These are phyloP conservation scores for Palaemon carinicauda DNA, from an alignment of 1,140 invertebrate species.

Conservation along the genomic window DNA sequence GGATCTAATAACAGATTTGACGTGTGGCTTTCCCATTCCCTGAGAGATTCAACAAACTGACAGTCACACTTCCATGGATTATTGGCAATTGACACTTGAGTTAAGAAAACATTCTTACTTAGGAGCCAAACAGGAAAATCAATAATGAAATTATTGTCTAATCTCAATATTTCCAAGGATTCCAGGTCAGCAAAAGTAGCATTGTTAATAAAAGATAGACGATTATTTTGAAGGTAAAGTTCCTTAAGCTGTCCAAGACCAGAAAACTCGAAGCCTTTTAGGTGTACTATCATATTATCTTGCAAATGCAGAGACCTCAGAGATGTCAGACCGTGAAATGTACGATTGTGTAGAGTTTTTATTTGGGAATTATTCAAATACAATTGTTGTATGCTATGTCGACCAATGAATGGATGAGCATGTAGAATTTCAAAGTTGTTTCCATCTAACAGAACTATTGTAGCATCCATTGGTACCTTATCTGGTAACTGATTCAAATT, in stretches of 20 bases:
- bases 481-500: constrained; percentile 80
- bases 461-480: constrained; percentile 92
- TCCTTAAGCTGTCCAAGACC: constrained; percentile 74
- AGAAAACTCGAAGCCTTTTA: constrained; percentile 84
- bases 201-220: constrained; percentile 78
- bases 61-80: constrained; percentile 92
- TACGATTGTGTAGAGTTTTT: constrained; percentile 87
- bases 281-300: constrained; percentile 82
- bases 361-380: constrained; percentile 87
- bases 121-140: constrained; percentile 79
- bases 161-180: constrained; percentile 74
- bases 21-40: constrained; percentile 75
- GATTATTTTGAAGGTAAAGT: constrained; percentile 74
- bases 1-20: constrained; percentile 16
- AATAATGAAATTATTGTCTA: constrained; percentile 81
- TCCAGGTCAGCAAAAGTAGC: constrained; percentile 78
- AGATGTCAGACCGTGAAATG: constrained; percentile 85
- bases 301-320: constrained; percentile 81
- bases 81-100: constrained; percentile 74
- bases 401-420: constrained; percentile 89
- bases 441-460: constrained; percentile 88
- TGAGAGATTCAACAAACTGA: constrained; percentile 79
- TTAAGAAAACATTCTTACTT: constrained; percentile 69
- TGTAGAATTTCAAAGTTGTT: constrained; percentile 81
- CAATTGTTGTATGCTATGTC: constrained; percentile 85